A percentile compares a stretch with the other conserved stretches of the same genome.
phyloP scores from a whole-genome alignment of 1,140 invertebrate genomes.

The Thaumetopoea pityocampa region DNA sequence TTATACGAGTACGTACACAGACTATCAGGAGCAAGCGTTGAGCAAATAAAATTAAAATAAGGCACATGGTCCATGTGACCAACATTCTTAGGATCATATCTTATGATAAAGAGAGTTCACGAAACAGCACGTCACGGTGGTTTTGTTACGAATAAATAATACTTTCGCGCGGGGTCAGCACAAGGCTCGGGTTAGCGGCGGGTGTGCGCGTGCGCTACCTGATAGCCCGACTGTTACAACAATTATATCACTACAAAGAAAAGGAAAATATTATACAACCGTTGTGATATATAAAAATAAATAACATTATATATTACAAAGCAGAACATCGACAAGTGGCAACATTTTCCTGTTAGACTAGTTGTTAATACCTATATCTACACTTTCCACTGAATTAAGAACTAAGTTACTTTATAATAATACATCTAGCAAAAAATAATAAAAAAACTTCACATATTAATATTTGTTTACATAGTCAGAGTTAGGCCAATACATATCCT shows the following conservation, averaged over 20 bases:
- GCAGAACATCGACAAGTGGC: conserved; percentile 68
- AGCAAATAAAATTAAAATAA: conserved; percentile 63
- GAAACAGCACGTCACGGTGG: conserved; percentile 22
- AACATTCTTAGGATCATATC: conserved; percentile 19
- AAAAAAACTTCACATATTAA: conserved; percentile 26
- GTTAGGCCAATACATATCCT: conserved; percentile 30
- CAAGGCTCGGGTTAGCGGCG: not conserved
- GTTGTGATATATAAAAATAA: conserved; percentile 66
- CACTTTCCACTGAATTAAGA: conserved; percentile 32
- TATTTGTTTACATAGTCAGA: conserved; percentile 29
- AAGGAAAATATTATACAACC: conserved; percentile 57
- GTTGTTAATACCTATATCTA: conserved; percentile 68
- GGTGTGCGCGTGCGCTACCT: conserved; percentile 21
- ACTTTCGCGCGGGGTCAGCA: conserved; percentile 15
- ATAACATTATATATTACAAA: conserved; percentile 69
- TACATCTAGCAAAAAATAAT: conserved; percentile 35
- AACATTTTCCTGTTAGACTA: conserved; percentile 71
- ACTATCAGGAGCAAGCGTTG: conserved; percentile 55
- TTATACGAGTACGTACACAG: conserved; percentile 33
- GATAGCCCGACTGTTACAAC: conserved; percentile 46
- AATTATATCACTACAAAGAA: conserved; percentile 42
- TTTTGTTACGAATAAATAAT: conserved; percentile 16
- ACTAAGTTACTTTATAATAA: conserved; percentile 29
- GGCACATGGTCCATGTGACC: conserved; percentile 57
- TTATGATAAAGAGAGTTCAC: conserved; percentile 10